Base-by-base conservation (phyloP, 1,140 invertebrate species). In the Spodoptera frugiperda region DNA sequence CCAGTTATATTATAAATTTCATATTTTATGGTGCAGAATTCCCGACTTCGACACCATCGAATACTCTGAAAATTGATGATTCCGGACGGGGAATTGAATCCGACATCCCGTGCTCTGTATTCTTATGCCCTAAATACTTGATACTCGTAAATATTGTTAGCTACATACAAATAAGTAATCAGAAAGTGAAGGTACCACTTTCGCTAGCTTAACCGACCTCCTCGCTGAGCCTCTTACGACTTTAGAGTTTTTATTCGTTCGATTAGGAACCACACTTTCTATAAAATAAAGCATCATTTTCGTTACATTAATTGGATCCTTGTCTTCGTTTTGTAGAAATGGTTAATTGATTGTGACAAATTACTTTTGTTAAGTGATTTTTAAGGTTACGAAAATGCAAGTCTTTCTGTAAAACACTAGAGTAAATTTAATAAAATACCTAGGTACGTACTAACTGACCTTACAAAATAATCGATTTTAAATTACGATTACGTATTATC, bases 121-220 rank as follows among this genome's bases (percentile, higher is more conserved):
- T 25, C 2, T 39, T 39, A 9, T 10, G 33, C 5, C 9, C 33
- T 39, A 39, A 39, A 11, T 21, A 19, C 30, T 49, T 14, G 4
- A 6, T 57, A 44, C 53, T 46, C 15, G 53, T 73, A 73, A 19
- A 73, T 59, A 61, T 46, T 44, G 19, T 67, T 67, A 49, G 39
- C 61, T 77, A 72, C 54, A 61, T 61, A 61, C 55, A 48, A 59
- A 71, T 76, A 74, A 75, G 54, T 73, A 78, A 51, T 48, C 74
- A 76, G 51, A 84, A 86, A 86, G 84, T 84, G 84, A 86, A 82
- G 74, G 84, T 79, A 82, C 73, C 65, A 80, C 82, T 87, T 85
- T 87, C 85, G 83, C 82, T 82, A 68, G 53, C 68, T n/a, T 55
- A 75, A 46, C 63, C 72, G 71, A 5, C 55, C 61, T 65, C 76